Base-by-base conservation (phyloP, 2,888 invertebrate species). In the Netelia inedita region DNA sequence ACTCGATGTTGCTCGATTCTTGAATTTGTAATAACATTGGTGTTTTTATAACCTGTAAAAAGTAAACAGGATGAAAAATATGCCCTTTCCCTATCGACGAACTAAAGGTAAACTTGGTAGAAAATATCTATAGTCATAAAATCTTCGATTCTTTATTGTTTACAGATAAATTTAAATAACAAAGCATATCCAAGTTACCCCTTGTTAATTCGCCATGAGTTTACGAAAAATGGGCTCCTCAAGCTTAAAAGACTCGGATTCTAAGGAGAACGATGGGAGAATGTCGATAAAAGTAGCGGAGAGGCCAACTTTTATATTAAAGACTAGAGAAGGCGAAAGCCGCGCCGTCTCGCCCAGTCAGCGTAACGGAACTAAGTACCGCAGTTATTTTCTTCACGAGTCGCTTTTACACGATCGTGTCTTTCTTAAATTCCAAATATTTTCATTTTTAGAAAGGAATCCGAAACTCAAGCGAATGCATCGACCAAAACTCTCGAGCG, bases 301-400 rank as follows among this genome's bases (percentile, higher is more conserved):
- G 59, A 89, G 93, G 35, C 96, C 96, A 1, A 96, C 96, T 16
- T 96, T 97, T 88, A 95, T 97, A 88, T 93, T 96, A 21, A 96
- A 96, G 93, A 95, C 96, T 0, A 94, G 96, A 85, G 96, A 96
- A 92, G 93, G 94, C 21, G 96, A 96, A 85, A 95, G 94, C 85
- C 94, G 96, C 66, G 95, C 96, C 0, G 94, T 94, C 8, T 96
- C 96, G 65, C 96, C 96, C 0, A 96, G 95, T 92, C 94, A 94
- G 65, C 93, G 94, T 65, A 93, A 92, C 90, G 93, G 92, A 74
- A 89, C 89, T 74, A 92, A 90, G 92, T 91, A 88, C 75, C 11
- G 8, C 1, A 81, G 23, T 16, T 21, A 19, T 59, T 35, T 35
- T 35, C 16, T n/a, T 35, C 28, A 35, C 5, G 1, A 35, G 6